phyloP scores from a whole-genome alignment of 2,888 invertebrate genomes.

The Microctonus brassicae region DNA sequence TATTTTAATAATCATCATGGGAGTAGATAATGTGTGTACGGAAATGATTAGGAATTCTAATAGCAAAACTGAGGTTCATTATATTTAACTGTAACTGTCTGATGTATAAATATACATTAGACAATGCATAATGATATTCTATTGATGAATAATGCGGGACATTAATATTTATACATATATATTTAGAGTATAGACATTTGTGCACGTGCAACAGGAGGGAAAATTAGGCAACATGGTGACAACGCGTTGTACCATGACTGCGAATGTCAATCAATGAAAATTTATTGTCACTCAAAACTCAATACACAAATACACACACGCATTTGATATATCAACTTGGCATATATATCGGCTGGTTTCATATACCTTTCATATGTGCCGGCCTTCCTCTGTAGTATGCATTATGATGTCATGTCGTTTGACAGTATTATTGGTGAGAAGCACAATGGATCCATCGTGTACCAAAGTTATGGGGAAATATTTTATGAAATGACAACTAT shows the following conservation, averaged over 20 bases:
- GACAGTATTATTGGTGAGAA: neutral
- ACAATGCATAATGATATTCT: neutral
- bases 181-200: neutral
- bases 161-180: no score
- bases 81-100: neutral
- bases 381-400: neutral
- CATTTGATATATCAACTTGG: slow-evolving; percentile 1
- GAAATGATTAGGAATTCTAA: neutral
- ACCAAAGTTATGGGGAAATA: slow-evolving; percentile 4
- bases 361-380: neutral
- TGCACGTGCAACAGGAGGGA: neutral
- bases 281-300: slow-evolving; percentile 13
- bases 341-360: slow-evolving; percentile 1
- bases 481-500: neutral
- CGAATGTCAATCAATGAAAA: neutral
- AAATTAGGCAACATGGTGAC: slow-evolving; percentile 2
- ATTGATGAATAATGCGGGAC: neutral
- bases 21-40: neutral
- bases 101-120: neutral
- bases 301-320: neutral
- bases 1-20: neutral
- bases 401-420: slow-evolving; percentile 16
- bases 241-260: slow-evolving; percentile 1
- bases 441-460: slow-evolving; percentile 1
- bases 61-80: neutral